Evolutionary conservation across 2,113 vertebrate genomes (phyloP).

Genomic region (Azemiops feae): DNA sequence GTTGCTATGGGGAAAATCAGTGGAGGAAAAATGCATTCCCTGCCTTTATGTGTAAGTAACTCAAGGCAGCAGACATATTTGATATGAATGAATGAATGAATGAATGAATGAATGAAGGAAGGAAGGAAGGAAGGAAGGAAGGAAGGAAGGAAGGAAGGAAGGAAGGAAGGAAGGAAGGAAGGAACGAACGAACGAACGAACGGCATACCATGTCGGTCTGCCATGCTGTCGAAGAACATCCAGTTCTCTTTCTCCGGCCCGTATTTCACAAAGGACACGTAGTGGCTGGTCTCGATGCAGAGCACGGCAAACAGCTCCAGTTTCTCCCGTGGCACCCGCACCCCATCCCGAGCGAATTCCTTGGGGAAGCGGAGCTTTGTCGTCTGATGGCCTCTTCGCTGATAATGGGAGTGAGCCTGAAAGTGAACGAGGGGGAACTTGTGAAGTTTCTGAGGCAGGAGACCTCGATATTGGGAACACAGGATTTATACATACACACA

Average conservation of each 20-base stretch:
- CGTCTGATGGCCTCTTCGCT: slow-evolving; percentile 61
- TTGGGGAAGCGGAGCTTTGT: slow-evolving; percentile 62
- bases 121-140: no score
- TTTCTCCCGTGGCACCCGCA: slow-evolving; percentile 69
- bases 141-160: no score
- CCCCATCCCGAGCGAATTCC: slow-evolving; percentile 50
- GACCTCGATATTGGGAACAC: neutral
- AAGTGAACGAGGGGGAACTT: rapidly evolving
- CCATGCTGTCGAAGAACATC: slow-evolving; percentile 95
- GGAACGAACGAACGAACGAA: rapidly evolving
- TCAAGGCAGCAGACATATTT: no score
- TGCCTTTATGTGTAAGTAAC: no score
- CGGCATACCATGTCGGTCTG: slow-evolving; percentile 80
- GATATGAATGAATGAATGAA: no score
- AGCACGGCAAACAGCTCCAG: slow-evolving; percentile 88
- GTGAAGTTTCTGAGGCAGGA: neutral
- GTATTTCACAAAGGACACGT: slow-evolving; percentile 86
- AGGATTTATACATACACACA: neutral
- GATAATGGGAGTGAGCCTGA: slow-evolving; percentile 80
- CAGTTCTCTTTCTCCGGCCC: slow-evolving; percentile 75
- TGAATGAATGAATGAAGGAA: no score
- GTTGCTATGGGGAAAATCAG: neutral
- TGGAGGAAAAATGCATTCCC: neutral
- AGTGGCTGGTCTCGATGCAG: slow-evolving; percentile 91
- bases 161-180: no score